Percentiles rank a stretch among this genome's conserved stretches.
Conservation (phyloP, 37 sponge, comb jelly and placozoan genomes). For the Geodia barretti region DNA sequence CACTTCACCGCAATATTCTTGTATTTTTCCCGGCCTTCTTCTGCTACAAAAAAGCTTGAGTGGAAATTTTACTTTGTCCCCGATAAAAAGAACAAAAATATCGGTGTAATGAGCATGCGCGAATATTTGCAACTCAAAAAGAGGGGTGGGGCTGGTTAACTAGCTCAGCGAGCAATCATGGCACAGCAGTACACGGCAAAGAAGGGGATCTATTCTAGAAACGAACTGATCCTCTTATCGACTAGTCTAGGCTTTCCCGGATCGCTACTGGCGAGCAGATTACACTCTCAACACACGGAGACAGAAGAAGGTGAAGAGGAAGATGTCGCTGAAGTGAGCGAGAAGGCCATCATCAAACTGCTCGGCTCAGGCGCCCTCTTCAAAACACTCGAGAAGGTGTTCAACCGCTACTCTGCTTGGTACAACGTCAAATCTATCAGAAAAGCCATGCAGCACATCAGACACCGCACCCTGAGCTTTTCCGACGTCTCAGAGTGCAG, state of each 20-base stretch:
- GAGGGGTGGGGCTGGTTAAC: not conserved
- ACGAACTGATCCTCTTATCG: slow-evolving; percentile 48
- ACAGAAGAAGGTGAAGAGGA: not conserved
- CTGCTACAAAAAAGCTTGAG: not conserved
- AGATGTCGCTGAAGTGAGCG: not conserved
- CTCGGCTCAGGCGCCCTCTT: slow-evolving; percentile 28
- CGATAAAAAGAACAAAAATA: slow-evolving; percentile 7
- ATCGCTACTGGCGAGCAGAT: slow-evolving; percentile 5
- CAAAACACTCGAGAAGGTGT: slow-evolving; percentile 34
- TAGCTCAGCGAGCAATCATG: not conserved
- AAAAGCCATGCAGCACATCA: slow-evolving; percentile 29
- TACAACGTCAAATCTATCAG: slow-evolving; percentile 56
- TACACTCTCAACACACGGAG: not conserved
- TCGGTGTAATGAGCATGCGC: slow-evolving; percentile 18
- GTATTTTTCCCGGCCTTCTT: not conserved
- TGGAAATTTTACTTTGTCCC: slow-evolving; percentile 3
- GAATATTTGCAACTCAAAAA: not conserved
- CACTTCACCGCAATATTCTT: not conserved
- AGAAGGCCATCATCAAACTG: slow-evolving; percentile 15
- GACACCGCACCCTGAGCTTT: slow-evolving; percentile 39
- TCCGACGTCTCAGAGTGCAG: slow-evolving; percentile 42
- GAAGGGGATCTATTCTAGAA: slow-evolving; percentile 30
- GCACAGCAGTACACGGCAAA: slow-evolving; percentile 19
- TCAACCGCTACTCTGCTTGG: slow-evolving; percentile 37
- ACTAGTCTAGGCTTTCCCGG: slow-evolving; percentile 48